Conservation (phyloP, 2,113 vertebrate species). For the Saccopteryx bilineata region DNA sequence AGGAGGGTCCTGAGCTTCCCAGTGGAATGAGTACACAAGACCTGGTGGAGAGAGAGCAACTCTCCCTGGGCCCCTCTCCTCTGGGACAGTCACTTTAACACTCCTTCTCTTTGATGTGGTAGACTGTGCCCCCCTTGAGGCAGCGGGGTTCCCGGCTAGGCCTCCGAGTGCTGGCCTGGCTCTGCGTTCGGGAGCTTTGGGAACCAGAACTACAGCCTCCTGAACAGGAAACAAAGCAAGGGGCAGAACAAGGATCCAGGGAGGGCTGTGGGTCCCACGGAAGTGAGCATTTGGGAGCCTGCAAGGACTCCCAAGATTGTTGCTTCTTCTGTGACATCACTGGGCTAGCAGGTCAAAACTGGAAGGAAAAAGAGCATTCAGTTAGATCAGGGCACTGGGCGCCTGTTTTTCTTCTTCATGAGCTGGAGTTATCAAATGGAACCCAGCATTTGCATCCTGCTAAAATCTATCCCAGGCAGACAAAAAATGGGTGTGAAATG, state of each 20-base stretch:
- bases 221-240: background rate
- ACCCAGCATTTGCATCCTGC: background rate
- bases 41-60: too few species aligned
- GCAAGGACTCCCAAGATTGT: background rate
- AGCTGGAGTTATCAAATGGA: background rate
- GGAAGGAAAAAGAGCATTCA: background rate
- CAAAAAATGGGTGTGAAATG: background rate
- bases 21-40: background rate
- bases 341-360: background rate
- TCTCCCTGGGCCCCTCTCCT: background rate
- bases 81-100: background rate
- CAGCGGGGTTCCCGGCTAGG: background rate
- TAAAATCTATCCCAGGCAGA: background rate
- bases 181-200: background rate
- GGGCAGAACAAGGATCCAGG: background rate
- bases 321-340: constrained; percentile 75
- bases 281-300: background rate
- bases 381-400: background rate
- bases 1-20: background rate
- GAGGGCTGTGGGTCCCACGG: background rate
- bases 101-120: constrained; percentile 75
- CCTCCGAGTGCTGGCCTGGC: rapidly evolving
- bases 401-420: background rate
- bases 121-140: constrained; percentile 51
- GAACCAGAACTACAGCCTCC: background rate